Evolutionary conservation across 2,888 invertebrate species (phyloP).

Genomic region (Nomada flava): DNA sequence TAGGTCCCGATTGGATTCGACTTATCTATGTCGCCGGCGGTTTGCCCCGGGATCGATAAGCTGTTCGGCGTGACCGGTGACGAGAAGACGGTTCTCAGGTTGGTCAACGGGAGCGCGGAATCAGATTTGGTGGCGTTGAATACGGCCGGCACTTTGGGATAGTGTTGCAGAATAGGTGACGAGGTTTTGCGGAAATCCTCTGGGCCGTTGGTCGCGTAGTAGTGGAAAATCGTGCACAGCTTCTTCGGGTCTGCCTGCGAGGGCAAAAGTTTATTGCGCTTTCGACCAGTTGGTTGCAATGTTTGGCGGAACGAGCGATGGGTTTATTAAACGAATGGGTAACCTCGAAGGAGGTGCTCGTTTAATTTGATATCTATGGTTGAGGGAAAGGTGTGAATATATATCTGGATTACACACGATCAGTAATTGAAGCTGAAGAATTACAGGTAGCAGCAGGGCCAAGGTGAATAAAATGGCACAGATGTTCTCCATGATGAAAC

Average conservation of each 20-base stretch:
- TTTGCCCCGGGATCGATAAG: neutral
- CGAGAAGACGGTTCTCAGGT: slow-evolving; percentile 39
- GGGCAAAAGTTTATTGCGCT: neutral
- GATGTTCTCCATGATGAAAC: slow-evolving; percentile 56
- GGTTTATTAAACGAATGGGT: neutral
- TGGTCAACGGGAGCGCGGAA: slow-evolving; percentile 41
- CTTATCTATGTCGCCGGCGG: neutral
- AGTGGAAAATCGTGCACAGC: slow-evolving; percentile 41
- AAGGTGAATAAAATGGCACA: slow-evolving; percentile 51
- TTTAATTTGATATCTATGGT: neutral
- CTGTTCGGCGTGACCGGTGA: slow-evolving; percentile 37
- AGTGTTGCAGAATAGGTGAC: slow-evolving; percentile 42
- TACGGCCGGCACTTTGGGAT: slow-evolving; percentile 25
- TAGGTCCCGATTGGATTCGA: neutral
- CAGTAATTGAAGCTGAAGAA: slow-evolving; percentile 62
- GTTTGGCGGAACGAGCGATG: neutral
- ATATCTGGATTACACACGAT: slow-evolving; percentile 54
- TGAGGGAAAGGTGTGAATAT: neutral
- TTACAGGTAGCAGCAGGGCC: slow-evolving; percentile 52
- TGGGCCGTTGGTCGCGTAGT: slow-evolving; percentile 16
- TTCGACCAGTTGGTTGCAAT: neutral
- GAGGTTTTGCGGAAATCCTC: neutral
- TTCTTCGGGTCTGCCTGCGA: slow-evolving; percentile 53
- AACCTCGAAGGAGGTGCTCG: neutral
- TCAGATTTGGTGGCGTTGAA: slow-evolving; percentile 36